Percentiles rank a stretch among this genome's conserved stretches.
These are phyloP conservation scores for Platyrinchus mystaceus DNA, from an alignment of 2,797 vertebrate genomes.

Conservation along the genomic window DNA sequence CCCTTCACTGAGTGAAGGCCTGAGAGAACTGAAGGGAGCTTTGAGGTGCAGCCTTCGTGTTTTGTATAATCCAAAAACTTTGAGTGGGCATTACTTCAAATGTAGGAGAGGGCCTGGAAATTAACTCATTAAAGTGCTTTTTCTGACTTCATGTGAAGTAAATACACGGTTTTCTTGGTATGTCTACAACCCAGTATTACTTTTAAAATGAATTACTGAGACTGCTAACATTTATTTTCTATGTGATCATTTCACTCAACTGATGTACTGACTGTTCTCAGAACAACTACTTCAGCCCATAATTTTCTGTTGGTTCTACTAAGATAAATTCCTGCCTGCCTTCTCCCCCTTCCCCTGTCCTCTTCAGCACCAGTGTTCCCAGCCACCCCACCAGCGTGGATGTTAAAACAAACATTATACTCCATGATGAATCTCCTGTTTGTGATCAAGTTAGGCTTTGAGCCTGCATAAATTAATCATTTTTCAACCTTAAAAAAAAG, in stretches of 20 bases:
- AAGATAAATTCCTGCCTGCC: neutral
- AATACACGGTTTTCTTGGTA: neutral
- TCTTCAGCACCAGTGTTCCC: neutral
- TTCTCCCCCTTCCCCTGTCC: neutral
- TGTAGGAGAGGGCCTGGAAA: neutral
- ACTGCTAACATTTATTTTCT: constrained; percentile 8
- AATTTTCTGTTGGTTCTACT: neutral
- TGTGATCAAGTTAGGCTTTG: constrained; percentile 17
- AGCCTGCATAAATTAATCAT: constrained; percentile 30
- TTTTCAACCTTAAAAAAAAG: neutral
- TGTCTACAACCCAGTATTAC: neutral
- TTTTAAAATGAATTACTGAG: neutral
- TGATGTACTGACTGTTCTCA: neutral
- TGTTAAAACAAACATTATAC: constrained; percentile 14
- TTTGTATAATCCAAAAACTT: neutral
- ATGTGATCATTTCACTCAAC: neutral
- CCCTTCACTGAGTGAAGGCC: neutral
- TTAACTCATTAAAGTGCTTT: neutral
- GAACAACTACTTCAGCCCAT: neutral
- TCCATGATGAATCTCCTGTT: constrained; percentile 17
- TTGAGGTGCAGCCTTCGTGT: neutral
- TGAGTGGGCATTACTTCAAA: neutral
- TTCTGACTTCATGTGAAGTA: neutral
- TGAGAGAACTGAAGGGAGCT: neutral
- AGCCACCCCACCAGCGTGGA: neutral